phyloP scores from a whole-genome alignment of 2,113 vertebrate species.

The Eleginops maclovinus region DNA sequence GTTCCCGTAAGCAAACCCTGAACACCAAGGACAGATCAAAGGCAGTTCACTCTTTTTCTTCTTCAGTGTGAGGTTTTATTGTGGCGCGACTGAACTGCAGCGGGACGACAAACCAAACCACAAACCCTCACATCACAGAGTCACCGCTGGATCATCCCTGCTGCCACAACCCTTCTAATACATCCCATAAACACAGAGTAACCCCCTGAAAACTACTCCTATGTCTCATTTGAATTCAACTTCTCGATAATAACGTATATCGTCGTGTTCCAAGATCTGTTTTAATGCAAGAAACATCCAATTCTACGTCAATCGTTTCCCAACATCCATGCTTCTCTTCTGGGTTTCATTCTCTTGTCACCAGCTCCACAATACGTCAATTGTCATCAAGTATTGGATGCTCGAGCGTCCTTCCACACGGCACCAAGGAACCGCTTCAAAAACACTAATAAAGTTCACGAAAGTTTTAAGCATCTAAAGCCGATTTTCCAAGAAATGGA shows the following conservation, averaged over 20 bases:
- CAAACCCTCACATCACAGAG: slow-evolving; percentile 4
- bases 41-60: slow-evolving; percentile 4
- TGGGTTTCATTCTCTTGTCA: not conserved
- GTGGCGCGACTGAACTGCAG: slow-evolving; percentile 1
- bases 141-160: not conserved
- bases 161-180: not conserved
- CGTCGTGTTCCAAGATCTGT: not conserved
- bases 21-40: slow-evolving; percentile 30
- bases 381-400: no score
- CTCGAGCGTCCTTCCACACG: not conserved
- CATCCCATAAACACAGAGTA: not conserved
- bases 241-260: no score
- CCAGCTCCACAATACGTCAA: not conserved
- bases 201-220: not conserved
- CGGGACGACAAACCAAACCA: not conserved
- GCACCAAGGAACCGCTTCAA: not conserved
- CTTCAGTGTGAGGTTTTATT: slow-evolving; percentile 8
- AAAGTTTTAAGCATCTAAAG: not conserved
- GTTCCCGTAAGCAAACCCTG: slow-evolving; percentile 26
- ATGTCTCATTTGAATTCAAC: not conserved
- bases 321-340: not conserved
- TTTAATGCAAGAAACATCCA: not conserved
- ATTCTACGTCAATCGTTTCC: not conserved
- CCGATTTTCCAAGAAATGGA: not conserved
- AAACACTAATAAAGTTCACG: not conserved